Conservation (phyloP, 64 coral and sea anemone species). For the Stichodactyla mertensii region DNA sequence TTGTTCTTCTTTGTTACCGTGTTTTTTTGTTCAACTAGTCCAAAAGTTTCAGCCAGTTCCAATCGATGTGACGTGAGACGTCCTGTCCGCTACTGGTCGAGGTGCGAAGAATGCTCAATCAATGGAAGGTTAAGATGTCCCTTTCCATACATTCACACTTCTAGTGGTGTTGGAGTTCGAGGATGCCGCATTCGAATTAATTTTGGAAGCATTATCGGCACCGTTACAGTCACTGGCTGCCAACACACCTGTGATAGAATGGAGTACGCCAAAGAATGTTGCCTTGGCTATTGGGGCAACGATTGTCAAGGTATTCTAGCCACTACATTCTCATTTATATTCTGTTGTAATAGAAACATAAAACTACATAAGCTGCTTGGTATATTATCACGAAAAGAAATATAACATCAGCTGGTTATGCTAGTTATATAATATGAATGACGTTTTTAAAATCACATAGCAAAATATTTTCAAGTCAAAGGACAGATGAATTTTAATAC, state of each 20-base stretch:
- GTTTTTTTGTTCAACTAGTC: background rate
- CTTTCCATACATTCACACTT: background rate
- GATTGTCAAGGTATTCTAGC: slow-evolving; percentile 68
- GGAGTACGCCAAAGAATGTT: slow-evolving; percentile 37
- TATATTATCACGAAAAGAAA: too few species aligned
- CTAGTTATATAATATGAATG: too few species aligned
- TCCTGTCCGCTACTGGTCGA: background rate
- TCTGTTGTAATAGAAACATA: background rate
- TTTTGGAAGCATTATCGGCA: slow-evolving; percentile 36
- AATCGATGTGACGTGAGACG: slow-evolving; percentile 28
- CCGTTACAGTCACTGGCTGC: slow-evolving; percentile 37
- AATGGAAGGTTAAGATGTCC: slow-evolving; percentile 29
- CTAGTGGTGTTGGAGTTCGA: slow-evolving; percentile 10
- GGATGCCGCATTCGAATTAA: slow-evolving; percentile 7
- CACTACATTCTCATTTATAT: background rate
- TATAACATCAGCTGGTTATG: too few species aligned
- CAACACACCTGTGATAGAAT: slow-evolving; percentile 54
- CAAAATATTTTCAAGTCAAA: too few species aligned
- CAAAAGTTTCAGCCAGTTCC: background rate
- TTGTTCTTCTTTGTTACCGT: background rate
- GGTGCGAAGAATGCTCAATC: slow-evolving; percentile 39
- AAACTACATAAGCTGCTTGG: too few species aligned
- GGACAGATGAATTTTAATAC: too few species aligned
- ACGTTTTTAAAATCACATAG: too few species aligned
- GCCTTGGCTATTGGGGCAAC: slow-evolving; percentile 61